Conservation (phyloP, 2,797 vertebrate species). For the Cryptoblepharus egeriae region DNA sequence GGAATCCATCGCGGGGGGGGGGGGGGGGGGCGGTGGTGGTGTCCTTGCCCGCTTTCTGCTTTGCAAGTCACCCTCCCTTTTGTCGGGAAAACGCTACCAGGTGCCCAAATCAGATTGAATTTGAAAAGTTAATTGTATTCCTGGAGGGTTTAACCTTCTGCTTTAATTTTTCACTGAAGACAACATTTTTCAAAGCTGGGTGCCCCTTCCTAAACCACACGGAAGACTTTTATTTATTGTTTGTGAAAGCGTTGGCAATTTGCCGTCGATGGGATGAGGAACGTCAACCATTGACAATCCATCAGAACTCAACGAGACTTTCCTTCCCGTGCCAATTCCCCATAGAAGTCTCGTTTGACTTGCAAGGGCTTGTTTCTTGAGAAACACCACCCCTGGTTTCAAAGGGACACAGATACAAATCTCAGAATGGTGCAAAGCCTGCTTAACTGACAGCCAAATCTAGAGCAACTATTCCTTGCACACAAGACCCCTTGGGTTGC, state of each 20-base stretch:
- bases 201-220: background rate
- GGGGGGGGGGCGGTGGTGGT: background rate
- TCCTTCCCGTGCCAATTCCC: rapidly evolving
- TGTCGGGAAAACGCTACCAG: background rate
- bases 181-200: background rate
- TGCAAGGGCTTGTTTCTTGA: background rate
- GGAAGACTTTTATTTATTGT: background rate
- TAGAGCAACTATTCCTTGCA: too few species aligned
- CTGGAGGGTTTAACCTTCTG: conserved; percentile 13
- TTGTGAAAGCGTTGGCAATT: background rate
- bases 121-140: conserved; percentile 40
- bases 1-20: background rate
- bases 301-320: rapidly evolving
- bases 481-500: too few species aligned
- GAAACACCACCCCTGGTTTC: too few species aligned
- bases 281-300: rapidly evolving
- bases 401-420: background rate
- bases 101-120: conserved; percentile 26
- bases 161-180: conserved; percentile 26
- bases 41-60: background rate
- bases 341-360: background rate
- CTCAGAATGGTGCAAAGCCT: background rate
- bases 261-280: background rate
- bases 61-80: background rate
- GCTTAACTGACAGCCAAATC: background rate